A percentile compares a stretch with the other conserved stretches of the same genome.
These are phyloP conservation scores for Drosophila anomalata DNA, from an alignment of 2,888 invertebrate species.

Conservation along the genomic window DNA sequence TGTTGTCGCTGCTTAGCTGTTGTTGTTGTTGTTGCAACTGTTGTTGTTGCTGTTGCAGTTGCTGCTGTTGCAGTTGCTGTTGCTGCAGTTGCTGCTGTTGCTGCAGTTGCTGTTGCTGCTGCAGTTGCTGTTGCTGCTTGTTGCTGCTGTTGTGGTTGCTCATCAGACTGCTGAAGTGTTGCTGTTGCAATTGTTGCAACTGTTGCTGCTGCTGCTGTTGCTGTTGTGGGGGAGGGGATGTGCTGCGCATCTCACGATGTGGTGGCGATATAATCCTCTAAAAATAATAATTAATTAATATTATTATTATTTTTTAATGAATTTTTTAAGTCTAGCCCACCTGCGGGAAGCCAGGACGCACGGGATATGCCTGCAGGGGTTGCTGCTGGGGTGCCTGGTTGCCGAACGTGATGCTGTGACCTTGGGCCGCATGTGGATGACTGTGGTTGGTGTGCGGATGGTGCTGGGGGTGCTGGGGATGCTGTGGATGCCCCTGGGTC, in stretches of 20 bases:
- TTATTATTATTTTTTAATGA: neutral
- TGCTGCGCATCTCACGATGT: conserved; percentile 73
- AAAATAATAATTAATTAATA: neutral
- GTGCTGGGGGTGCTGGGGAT: neutral
- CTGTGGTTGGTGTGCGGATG: conserved; percentile 9
- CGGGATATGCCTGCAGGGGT: conserved; percentile 85
- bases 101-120: neutral
- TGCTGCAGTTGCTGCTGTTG: conserved; percentile 60
- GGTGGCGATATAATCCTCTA: conserved; percentile 83
- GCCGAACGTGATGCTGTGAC: neutral
- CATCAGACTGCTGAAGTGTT: conserved; percentile 53
- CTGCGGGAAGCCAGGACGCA: conserved; percentile 95
- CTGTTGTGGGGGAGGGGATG: conserved; percentile 74
- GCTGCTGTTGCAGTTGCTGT: conserved; percentile 83
- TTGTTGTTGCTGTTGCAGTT: conserved; percentile 76
- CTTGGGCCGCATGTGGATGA: neutral
- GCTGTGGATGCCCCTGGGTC: conserved; percentile 36
- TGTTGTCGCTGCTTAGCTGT: conserved; percentile 77
- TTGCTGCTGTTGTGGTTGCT: conserved; percentile 52
- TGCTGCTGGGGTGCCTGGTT: conserved; percentile 49
- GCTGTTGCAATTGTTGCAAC: conserved; percentile 20
- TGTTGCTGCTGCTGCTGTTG: conserved; percentile 54
- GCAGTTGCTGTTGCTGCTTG: neutral
- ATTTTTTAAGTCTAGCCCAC: conserved; percentile 52
- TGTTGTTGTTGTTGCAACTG: conserved; percentile 61